Evolutionary conservation across 2,888 invertebrate species (phyloP), one percentile per base, ranked within the genome.

Genomic region (Caradrina clavipalpis): DNA sequence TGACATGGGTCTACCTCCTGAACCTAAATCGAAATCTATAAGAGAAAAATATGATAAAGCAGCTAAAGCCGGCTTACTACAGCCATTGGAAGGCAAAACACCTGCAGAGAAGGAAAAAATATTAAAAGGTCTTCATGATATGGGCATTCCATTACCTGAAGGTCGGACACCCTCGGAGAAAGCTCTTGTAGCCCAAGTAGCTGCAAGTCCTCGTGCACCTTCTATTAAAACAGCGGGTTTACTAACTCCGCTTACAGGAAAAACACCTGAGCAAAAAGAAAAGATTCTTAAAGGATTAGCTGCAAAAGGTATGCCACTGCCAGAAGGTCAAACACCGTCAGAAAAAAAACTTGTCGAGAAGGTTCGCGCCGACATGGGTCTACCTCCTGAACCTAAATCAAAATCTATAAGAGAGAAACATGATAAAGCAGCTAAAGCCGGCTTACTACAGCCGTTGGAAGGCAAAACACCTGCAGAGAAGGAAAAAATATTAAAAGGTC

Each of bases 91-190:
- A 74, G 89, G 88, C 0, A 87, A 88, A 66, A 69, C 85, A 1
- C 64, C 73, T 21, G 74, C 64, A 26, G 80, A 88, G 55, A 88
- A 90, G 78, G 89, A 88, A 78, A 86, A 84, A 0, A 51, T 49
- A 26, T 26, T 74, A 1, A 19, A 73, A 2, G 62, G 39, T 0
- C 54, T 59, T 1, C 42, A 49, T 31, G 75, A 74, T 7, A 47
- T 71, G 13, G 89, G 88, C 0, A 73, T 73, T 26, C 65, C 42
- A 1, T 80, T 22, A 73, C 90, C 17, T 64, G 86, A 83, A 73
- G 88, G 87, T 0, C 54, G 84, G 13, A 86, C 86, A 0, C 45
- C 83, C 13, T 89, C 89, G 49, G 82, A 86, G 61, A 87, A 83
- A 69, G 71, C 76, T 15, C 50, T 77, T 10, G 65, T 82, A 26